These are phyloP conservation scores for Muntiacus muntjak DNA, from an alignment of 2,113 vertebrate species.

Conservation along the genomic window DNA sequence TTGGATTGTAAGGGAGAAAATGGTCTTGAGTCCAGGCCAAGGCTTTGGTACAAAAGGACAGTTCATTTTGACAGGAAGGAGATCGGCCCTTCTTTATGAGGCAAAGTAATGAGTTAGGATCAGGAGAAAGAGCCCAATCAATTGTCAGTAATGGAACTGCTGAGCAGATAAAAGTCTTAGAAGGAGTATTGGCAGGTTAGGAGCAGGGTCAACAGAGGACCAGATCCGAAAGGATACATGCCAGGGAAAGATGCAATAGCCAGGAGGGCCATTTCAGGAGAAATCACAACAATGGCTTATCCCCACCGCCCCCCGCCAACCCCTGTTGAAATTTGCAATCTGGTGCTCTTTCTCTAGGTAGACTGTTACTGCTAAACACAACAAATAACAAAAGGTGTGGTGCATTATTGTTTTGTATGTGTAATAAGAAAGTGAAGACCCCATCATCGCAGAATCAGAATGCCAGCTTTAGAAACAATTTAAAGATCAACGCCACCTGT, in stretches of 20 bases:
- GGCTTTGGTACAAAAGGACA: background rate
- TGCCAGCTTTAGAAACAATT: background rate
- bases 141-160: background rate
- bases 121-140: background rate
- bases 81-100: background rate
- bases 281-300: background rate
- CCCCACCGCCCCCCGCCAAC: fast-evolving
- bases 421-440: background rate
- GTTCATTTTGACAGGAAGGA: background rate
- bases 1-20: background rate
- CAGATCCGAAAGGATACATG: background rate
- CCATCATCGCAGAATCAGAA: background rate
- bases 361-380: background rate
- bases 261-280: background rate
- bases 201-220: background rate
- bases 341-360: background rate
- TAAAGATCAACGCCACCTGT: background rate
- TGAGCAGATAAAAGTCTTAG: background rate
- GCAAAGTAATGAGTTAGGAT: background rate
- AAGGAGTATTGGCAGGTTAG: fast-evolving
- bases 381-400: background rate
- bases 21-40: background rate
- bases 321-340: background rate
- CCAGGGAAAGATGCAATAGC: background rate
- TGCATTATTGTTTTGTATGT: background rate